These are phyloP conservation scores for Phataginus tetradactyla DNA, from an alignment of 2,797 vertebrate genomes.

Conservation along the genomic window DNA sequence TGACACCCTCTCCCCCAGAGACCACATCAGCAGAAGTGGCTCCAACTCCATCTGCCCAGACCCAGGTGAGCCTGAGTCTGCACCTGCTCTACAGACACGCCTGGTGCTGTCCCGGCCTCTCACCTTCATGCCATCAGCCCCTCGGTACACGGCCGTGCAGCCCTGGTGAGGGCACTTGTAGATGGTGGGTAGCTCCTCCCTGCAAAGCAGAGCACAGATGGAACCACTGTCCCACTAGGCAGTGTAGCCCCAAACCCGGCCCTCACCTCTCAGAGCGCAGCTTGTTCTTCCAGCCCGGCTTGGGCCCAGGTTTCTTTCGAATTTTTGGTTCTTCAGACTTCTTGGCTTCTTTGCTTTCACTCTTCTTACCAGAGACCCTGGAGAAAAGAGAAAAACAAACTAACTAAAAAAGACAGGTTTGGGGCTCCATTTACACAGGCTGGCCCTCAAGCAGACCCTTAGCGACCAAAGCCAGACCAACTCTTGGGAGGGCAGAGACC, in stretches of 20 bases:
- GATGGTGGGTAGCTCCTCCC: constrained; percentile 97
- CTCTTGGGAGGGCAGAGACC: neutral
- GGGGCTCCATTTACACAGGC: neutral
- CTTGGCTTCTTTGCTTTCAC: constrained; percentile 84
- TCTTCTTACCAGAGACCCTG: constrained; percentile 87
- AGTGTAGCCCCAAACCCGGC: rapidly evolving
- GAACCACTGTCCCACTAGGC: rapidly evolving
- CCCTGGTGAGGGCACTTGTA: constrained; percentile 98
- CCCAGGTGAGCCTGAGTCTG: rapidly evolving
- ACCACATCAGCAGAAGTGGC: neutral
- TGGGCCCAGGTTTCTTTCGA: constrained; percentile 96
- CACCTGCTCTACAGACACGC: neutral
- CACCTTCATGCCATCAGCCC: constrained; percentile 96
- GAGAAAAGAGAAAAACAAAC: neutral
- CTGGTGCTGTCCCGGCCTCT: neutral
- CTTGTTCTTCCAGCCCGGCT: constrained; percentile 97
- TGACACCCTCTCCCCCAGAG: too few species aligned
- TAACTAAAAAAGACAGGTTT: too few species aligned
- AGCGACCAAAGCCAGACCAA: neutral
- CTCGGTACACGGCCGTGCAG: constrained; percentile 95
- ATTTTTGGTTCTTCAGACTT: constrained; percentile 88
- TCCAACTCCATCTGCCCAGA: neutral
- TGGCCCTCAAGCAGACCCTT: neutral
- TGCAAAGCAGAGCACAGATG: constrained; percentile 78
- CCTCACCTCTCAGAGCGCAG: constrained; percentile 93